Conservation (phyloP, 2,888 invertebrate genomes). For the Pocota personata region DNA sequence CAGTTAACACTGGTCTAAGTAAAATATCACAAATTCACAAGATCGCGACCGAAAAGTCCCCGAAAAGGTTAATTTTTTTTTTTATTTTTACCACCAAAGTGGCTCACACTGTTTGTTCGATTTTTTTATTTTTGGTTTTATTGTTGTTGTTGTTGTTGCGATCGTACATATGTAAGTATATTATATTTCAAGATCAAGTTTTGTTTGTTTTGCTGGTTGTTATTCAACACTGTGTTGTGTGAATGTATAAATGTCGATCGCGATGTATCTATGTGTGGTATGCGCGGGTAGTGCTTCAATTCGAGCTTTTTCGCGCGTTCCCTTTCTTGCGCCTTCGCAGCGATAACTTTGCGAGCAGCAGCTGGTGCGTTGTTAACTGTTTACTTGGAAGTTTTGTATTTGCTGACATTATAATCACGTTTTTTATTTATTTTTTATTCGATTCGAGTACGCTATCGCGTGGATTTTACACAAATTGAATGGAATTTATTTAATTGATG, state of each 20-base stretch:
- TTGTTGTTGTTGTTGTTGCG: constrained; percentile 20
- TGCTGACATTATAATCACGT: constrained; percentile 67
- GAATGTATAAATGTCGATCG: constrained; percentile 44
- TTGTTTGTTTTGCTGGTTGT: constrained; percentile 65
- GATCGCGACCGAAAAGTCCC: background rate
- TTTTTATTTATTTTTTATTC: constrained; percentile 13
- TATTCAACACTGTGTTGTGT: constrained; percentile 54
- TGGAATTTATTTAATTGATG: background rate
- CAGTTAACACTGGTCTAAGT: background rate
- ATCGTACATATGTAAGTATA: constrained; percentile 14
- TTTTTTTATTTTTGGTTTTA: constrained; percentile 14
- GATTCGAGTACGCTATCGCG: constrained; percentile 8
- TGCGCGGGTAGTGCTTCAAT: constrained; percentile 28
- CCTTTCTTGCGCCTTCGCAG: constrained; percentile 64
- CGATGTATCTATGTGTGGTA: constrained; percentile 17
- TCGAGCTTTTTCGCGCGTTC: constrained; percentile 69
- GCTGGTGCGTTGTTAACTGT: constrained; percentile 70
- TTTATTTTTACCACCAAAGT: background rate
- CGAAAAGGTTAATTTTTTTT: constrained; percentile 20
- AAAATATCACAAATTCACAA: constrained; percentile 4
- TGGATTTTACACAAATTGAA: background rate
- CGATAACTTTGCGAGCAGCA: constrained; percentile 60
- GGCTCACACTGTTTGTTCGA: constrained; percentile 10
- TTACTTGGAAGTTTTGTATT: constrained; percentile 56
- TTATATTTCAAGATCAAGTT: constrained; percentile 69